Evolutionary conservation across 2,113 vertebrate genomes (phyloP).

Genomic region (Romanogobio albipinnatus): DNA sequence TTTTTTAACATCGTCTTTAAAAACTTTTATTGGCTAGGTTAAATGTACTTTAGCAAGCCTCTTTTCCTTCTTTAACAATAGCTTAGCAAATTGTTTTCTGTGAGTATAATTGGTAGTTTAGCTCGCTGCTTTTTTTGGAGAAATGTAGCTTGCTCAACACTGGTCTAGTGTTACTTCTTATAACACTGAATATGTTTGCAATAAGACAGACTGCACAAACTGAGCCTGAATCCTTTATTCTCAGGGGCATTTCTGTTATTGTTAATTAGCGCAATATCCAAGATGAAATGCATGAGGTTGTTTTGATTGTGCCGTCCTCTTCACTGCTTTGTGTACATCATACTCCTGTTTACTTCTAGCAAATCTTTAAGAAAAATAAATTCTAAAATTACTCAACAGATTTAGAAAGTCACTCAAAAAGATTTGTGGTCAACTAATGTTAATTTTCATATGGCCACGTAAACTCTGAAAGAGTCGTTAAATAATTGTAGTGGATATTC

Average conservation of each 20-base stretch:
- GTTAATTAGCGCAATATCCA: conserved; percentile 53
- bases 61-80: background rate
- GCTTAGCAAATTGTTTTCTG: background rate
- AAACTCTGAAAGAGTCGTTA: background rate
- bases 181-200: conserved; percentile 12
- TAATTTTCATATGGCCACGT: background rate
- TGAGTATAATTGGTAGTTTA: background rate
- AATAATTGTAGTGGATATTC: background rate
- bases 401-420: background rate
- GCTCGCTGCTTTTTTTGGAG: background rate
- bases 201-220: background rate
- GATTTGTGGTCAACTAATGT: background rate
- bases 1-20: background rate
- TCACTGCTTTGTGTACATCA: conserved; percentile 11
- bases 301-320: background rate
- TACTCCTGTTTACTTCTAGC: background rate
- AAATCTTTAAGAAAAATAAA: background rate
- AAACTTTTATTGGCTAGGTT: background rate
- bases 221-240: conserved; percentile 21
- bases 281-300: conserved; percentile 11
- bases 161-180: background rate
- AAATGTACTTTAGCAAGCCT: background rate
- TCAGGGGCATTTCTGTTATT: conserved; percentile 38
- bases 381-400: background rate
- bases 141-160: background rate